Base-by-base conservation (phyloP, 2,113 vertebrate species). In the Pteropus alecto region DNA sequence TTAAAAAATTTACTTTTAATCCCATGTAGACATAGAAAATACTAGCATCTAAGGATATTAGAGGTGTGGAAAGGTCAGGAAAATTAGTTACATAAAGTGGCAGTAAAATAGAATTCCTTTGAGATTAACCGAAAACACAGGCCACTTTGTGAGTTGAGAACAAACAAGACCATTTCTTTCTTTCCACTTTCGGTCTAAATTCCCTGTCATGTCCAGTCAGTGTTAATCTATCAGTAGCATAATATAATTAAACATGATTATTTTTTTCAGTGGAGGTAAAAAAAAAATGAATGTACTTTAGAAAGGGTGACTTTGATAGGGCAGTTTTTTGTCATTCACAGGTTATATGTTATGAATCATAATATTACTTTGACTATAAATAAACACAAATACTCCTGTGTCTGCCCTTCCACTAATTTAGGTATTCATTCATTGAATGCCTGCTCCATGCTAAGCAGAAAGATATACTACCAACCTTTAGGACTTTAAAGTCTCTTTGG, bases 51-150 rank as follows among this genome's bases (percentile, higher is more conserved):
- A 74, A 58, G 28, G 35, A 54, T 35, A 6, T 65, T 54, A 94
- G 30, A 76, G 51, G 24, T 13, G 35, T 48, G 18, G 48, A 21
- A 73, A 93, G 61, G 65, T 68, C 74, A 79, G 73, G 73, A 92
- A 93, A 92, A 85, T 78, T 35, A 92, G 16, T 68, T 67, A 51
- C 1, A 30, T 67, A 51, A 65, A 83, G 38, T 76, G 84, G 74
- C 82, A 84, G 21, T 48, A 41, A 92, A 86, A 22, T 35, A 61
- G 76, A 91, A 95, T 94, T 86, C 92, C 68, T 89, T 84, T 68
- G 54, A 73, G 35, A 58, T 43, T 81, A 93, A 90, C 33, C 61
- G 63, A 89, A 96, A 87, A 92, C 22, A 60, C 86, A 76, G 68
- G 18, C 58, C 65, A 10, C 90, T 83, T 84, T 87, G n/a, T 68